Conservation (phyloP, 2,797 vertebrate species). For the Morelia viridis region DNA sequence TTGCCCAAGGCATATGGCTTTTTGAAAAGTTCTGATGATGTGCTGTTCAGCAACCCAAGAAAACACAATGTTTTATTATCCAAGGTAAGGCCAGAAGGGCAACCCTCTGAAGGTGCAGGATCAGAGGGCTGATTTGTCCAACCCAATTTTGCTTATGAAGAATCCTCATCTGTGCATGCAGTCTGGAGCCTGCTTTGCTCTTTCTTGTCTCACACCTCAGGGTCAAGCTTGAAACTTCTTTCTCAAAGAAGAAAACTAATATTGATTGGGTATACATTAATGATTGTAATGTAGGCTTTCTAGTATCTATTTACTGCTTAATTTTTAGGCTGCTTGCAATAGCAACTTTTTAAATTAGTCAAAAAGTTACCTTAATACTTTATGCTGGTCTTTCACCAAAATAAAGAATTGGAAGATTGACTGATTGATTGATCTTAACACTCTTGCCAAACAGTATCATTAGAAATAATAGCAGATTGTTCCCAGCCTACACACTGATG, state of each 20-base stretch:
- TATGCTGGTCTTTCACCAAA: neutral
- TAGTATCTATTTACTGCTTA: neutral
- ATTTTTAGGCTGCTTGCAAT: neutral
- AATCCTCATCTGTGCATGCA: neutral
- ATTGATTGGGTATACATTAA: neutral
- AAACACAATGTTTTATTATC: neutral
- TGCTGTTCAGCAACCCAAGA: neutral
- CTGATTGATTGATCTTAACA: neutral
- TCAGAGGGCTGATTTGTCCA: neutral
- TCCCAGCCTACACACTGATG: neutral
- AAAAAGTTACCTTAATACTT: neutral
- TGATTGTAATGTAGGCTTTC: neutral
- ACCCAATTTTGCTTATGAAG: neutral
- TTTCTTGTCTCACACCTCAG: neutral
- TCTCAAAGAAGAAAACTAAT: neutral
- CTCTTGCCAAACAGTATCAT: neutral
- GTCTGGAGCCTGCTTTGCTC: neutral
- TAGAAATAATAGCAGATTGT: neutral
- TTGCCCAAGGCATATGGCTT: neutral
- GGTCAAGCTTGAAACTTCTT: neutral
- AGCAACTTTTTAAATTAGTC: neutral
- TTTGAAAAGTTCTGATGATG: neutral
- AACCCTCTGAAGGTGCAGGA: neutral
- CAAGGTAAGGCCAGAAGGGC: neutral
- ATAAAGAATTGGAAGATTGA: neutral